phyloP scores from a whole-genome alignment of 2,888 invertebrate genomes.

The Agonopterix arenella region DNA sequence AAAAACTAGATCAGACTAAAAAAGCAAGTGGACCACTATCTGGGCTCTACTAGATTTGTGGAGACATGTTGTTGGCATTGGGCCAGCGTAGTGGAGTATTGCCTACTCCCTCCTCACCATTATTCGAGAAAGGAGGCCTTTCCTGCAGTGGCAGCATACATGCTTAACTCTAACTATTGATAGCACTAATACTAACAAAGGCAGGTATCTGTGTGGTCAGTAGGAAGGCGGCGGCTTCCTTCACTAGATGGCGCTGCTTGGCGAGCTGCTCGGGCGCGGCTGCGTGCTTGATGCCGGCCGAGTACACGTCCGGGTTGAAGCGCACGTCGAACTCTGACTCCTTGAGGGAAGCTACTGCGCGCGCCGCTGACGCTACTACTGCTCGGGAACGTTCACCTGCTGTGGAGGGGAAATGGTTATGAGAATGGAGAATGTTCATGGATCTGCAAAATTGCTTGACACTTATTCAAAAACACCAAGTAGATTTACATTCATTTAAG shows the following conservation, averaged over 20 bases:
- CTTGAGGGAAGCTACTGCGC: slow-evolving; percentile 94
- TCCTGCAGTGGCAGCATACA: no score
- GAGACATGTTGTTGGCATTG: no score
- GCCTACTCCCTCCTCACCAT: no score
- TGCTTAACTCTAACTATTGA: no score
- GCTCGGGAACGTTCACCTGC: slow-evolving; percentile 90
- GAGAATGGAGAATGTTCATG: background rate
- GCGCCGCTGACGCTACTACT: slow-evolving; percentile 92
- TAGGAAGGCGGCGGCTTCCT: slow-evolving; percentile 97
- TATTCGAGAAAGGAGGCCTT: no score
- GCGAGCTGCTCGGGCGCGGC: slow-evolving; percentile 81
- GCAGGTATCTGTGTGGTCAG: slow-evolving; percentile 95
- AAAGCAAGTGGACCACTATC: no score
- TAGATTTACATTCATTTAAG: no score
- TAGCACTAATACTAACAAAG: slow-evolving; percentile 80
- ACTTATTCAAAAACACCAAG: no score
- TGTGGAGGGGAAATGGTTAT: slow-evolving; percentile 12
- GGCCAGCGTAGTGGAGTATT: no score
- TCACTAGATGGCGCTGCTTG: slow-evolving; percentile 92
- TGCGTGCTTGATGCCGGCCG: slow-evolving; percentile 92
- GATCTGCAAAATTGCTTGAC: no score
- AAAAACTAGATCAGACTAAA: no score
- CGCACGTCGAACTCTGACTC: slow-evolving; percentile 97
- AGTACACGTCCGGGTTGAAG: slow-evolving; percentile 99
- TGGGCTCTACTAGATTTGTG: no score